A percentile compares a stretch with the other conserved stretches of the same genome.
Evolutionary conservation across 2,113 vertebrate species (phyloP).

Genomic region (Stomatorhinus ivindoensis): DNA sequence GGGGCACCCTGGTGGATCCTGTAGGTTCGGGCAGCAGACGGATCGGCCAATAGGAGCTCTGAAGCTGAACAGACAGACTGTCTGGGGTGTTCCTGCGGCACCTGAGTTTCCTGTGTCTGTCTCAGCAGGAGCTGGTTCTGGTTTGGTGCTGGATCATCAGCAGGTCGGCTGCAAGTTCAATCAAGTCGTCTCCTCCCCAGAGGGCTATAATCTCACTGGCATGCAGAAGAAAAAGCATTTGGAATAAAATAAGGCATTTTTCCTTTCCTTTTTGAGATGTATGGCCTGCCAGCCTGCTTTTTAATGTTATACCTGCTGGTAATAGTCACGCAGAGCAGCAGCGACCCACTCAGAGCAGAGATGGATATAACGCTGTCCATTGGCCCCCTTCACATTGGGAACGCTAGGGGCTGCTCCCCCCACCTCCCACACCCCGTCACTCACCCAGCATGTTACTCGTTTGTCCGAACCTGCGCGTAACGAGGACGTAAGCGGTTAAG

Average conservation of each 20-base stretch:
- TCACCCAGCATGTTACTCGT: not conserved
- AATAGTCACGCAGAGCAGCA: not conserved
- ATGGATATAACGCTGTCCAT: not conserved
- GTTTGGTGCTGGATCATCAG: constrained; percentile 13
- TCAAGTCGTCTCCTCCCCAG: not conserved
- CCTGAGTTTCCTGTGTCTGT: not conserved
- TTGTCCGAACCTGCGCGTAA: not conserved
- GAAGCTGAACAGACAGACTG: not conserved
- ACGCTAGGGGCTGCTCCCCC: not conserved
- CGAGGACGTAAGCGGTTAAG: not conserved
- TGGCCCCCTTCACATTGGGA: not conserved
- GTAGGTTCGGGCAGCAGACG: not conserved
- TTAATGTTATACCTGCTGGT: not conserved
- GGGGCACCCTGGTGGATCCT: not conserved
- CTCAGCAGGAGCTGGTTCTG: constrained; percentile 19
- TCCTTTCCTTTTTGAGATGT: not conserved
- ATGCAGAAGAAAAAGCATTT: not conserved
- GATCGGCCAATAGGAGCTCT: not conserved
- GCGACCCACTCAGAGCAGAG: not conserved
- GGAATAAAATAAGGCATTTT: not conserved
- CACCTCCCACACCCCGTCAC: not conserved
- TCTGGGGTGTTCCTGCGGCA: not conserved
- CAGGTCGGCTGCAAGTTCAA: constrained; percentile 14
- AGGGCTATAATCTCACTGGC: not conserved
- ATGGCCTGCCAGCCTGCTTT: not conserved